These are phyloP conservation scores for Pipistrellus nathusii DNA, from an alignment of 2,797 vertebrate species.

Conservation along the genomic window DNA sequence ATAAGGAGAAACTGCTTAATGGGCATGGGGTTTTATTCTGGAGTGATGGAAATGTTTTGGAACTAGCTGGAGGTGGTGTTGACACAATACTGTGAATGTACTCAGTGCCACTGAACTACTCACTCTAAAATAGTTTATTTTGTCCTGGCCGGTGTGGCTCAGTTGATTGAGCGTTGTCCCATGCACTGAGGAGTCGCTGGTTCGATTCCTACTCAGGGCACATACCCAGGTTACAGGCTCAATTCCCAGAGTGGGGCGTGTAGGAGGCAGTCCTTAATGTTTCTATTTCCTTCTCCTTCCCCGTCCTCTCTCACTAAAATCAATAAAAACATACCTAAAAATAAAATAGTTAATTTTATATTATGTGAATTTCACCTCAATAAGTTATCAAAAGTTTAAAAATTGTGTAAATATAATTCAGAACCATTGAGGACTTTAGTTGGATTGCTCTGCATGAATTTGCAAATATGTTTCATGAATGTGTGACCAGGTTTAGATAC, in stretches of 20 bases:
- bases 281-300: no score
- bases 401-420: neutral
- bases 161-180: no score
- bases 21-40: neutral
- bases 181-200: no score
- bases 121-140: neutral
- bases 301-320: no score
- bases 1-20: neutral
- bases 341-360: neutral
- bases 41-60: neutral
- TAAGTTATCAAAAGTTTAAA: neutral
- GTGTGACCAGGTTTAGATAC: neutral
- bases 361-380: neutral
- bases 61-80: neutral
- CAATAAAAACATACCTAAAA: no score
- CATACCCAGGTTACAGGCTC: no score
- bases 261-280: no score
- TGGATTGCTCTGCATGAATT: neutral
- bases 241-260: no score
- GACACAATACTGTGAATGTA: no score
- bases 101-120: neutral
- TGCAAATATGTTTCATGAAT: neutral
- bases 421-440: neutral
- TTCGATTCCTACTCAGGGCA: no score
- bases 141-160: neutral